Percentiles rank a stretch among this genome's conserved stretches.
These are phyloP conservation scores for Aldrovandia affinis DNA, from an alignment of 2,797 vertebrate genomes.

Conservation along the genomic window DNA sequence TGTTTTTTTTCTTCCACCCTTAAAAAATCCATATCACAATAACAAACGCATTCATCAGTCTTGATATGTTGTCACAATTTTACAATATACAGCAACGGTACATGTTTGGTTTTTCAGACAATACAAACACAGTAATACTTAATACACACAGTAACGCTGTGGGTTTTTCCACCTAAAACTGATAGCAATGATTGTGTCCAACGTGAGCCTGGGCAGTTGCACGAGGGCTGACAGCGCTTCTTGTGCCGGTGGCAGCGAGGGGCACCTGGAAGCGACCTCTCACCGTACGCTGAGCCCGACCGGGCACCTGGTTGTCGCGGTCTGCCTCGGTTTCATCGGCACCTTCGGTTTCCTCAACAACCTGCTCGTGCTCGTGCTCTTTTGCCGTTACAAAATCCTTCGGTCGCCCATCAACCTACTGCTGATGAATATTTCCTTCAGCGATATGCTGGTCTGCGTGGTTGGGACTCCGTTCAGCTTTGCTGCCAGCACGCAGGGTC, in stretches of 20 bases:
- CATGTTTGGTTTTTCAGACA: slow-evolving; percentile 16
- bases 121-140: slow-evolving; percentile 46
- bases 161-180: slow-evolving; percentile 43
- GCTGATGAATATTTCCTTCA: slow-evolving; percentile 79
- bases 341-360: slow-evolving; percentile 76
- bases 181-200: slow-evolving; percentile 73
- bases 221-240: slow-evolving; percentile 60
- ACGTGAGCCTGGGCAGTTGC: slow-evolving; percentile 72
- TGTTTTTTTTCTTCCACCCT: neutral
- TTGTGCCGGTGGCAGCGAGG: slow-evolving; percentile 66
- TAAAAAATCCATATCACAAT: slow-evolving; percentile 15
- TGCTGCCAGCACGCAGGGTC: slow-evolving; percentile 79
- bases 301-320: slow-evolving; percentile 74
- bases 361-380: slow-evolving; percentile 77
- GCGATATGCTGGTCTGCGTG: slow-evolving; percentile 81
- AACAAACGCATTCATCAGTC: slow-evolving; percentile 38
- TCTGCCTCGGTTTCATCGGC: slow-evolving; percentile 77
- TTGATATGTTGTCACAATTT: slow-evolving; percentile 20
- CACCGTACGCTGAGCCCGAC: slow-evolving; percentile 67
- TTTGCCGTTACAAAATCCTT: slow-evolving; percentile 76
- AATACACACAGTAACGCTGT: slow-evolving; percentile 38
- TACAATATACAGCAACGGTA: slow-evolving; percentile 20
- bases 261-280: slow-evolving; percentile 56
- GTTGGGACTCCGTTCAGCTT: slow-evolving; percentile 84
- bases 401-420: slow-evolving; percentile 84